Base-by-base conservation (phyloP, 1,140 invertebrate species). In the Zophobas atratus region DNA sequence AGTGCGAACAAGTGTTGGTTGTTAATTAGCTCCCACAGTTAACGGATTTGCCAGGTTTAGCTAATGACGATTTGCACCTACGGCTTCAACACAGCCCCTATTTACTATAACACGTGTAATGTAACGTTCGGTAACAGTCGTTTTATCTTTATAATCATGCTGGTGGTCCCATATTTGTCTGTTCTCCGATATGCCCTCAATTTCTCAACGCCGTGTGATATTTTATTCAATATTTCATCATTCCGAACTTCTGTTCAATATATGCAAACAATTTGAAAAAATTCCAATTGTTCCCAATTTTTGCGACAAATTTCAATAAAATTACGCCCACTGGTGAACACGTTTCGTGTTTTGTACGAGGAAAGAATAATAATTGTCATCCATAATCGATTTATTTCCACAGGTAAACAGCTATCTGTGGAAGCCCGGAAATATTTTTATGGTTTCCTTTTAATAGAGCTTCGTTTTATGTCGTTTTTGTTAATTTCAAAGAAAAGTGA, bases 391-490 rank as follows among this genome's bases (percentile, higher is more conserved):
- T 67, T 67, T 43, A 67, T 67, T 67, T 67, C 20, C 33, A 6
- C 60, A 43, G 41, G 39, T n/a, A 51, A 51, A 51, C 49, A 20
- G 2, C n/a, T 20, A 20, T 51, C 20, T 4, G 32, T 67, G 38
- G 60, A 67, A 67, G 56, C 35, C 1, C 38, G 60, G 60, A 67
- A 67, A 67, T 41, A 4, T 67, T 32, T 67, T 67, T 67, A 67
- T 43, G 60, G 60, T 67, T 67, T 67, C 60, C 8, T 67, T 67
- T 67, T 43, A 67, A 46, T 67, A 67, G n/a, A 43, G 39, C 60
- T 67, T 67, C 60, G 43, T 32, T 41, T 67, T 63, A 63, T 63
- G 6, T 39, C 5, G 6, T 41, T 36, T 57, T 57, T 63, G 39
- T 38, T 67, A 67, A 67, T 67, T 67, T 32, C 6, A 67, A 67